Base-by-base conservation (phyloP, 2,888 invertebrate species). In the Leucozona laternaria region DNA sequence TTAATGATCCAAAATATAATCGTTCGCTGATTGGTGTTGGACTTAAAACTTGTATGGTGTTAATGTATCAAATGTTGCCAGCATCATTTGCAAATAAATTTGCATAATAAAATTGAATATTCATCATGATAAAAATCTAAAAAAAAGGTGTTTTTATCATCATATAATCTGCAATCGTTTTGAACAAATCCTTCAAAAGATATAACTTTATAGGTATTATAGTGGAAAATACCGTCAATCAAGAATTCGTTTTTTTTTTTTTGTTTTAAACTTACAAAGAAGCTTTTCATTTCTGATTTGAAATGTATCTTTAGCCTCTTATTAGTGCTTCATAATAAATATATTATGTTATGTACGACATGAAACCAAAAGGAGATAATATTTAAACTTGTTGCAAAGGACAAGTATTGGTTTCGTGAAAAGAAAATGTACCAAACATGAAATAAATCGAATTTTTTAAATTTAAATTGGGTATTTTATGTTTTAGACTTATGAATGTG, bases 221-320 rank as follows among this genome's bases (percentile, higher is more conserved):
- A 17, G 3, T 37, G 4, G 0, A 4, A 4, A 17, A 17, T 8
- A 8, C 45, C 10, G 15, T 50, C 25, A 22, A 50, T 6, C 6
- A 50, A 25, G 22, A n/a, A 17, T 43, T 58, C 28, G 31, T 31
- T 37, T 13, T 53, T 45, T 45, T 4, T n/a, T n/a, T n/a, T n/a
- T n/a, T n/a, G n/a, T n/a, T n/a, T n/a, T n/a, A n/a, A n/a, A 60
- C 45, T 68, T 66, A 72, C 71, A 66, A 43, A 66, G 43, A 25
- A 10, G 4, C 4, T 34, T 66, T 77, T 72, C 50, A 58, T 53
- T 50, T 7, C 20, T 31, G 17, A 25, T 2, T 28, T 28, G 66
- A 66, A 50, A 77, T 71, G 50, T 57, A 72, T 60, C 77, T 77
- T 34, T 17, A 45, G 77, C 43, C 31, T 31, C 31, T 31, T 31